Percentiles rank a stretch among this genome's conserved stretches.
These are phyloP conservation scores for Drosophila helvetica DNA, from an alignment of 2,888 invertebrate genomes.

Conservation along the genomic window DNA sequence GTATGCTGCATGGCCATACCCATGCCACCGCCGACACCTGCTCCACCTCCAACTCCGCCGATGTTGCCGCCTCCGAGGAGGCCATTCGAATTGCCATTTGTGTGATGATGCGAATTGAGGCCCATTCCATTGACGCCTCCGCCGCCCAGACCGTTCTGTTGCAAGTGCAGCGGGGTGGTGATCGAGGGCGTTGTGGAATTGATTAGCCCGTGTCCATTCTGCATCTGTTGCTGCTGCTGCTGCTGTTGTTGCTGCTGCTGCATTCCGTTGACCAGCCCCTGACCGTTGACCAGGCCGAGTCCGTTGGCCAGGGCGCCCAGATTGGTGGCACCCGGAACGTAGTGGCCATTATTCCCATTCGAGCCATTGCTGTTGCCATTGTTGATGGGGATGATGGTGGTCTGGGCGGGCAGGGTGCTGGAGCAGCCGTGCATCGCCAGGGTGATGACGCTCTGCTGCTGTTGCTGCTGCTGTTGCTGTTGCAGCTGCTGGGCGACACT, in stretches of 20 bases:
- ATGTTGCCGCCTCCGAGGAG: constrained; percentile 31
- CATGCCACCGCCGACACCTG: constrained; percentile 28
- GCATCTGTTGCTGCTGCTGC: constrained; percentile 44
- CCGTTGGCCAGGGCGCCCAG: constrained; percentile 62
- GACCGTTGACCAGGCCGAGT: constrained; percentile 59
- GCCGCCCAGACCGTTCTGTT: constrained; percentile 62
- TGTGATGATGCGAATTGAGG: constrained; percentile 57
- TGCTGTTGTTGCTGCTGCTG: constrained; percentile 48
- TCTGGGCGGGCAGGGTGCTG: constrained; percentile 84
- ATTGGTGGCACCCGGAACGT: constrained; percentile 64
- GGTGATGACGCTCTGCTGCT: constrained; percentile 84
- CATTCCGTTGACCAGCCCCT: constrained; percentile 45
- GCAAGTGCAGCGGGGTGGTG: constrained; percentile 49
- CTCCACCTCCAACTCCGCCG: neutral
- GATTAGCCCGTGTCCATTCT: constrained; percentile 68
- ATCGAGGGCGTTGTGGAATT: constrained; percentile 66
- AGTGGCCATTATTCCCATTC: constrained; percentile 61
- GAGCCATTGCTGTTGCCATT: constrained; percentile 38
- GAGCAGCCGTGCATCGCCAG: constrained; percentile 84
- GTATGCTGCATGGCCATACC: constrained; percentile 80
- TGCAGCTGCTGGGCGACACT: constrained; percentile 29
- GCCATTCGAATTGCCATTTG: constrained; percentile 66
- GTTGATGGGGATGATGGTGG: constrained; percentile 85
- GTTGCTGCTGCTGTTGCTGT: constrained; percentile 69
- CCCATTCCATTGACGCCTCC: constrained; percentile 42